Evolutionary conservation across 2,888 invertebrate species (phyloP).

Genomic region (Anorthoa munda): DNA sequence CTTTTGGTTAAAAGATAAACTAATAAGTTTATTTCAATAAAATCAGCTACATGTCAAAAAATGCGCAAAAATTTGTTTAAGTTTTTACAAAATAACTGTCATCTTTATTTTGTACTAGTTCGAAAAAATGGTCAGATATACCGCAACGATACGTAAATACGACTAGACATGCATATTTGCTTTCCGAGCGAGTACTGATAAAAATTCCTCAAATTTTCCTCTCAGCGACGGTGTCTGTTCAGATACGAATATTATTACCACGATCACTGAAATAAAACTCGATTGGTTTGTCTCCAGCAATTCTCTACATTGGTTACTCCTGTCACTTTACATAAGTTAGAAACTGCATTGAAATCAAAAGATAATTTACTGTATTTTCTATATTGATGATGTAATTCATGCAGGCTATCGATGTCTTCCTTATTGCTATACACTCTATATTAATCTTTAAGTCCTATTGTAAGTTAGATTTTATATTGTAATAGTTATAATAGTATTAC

Average conservation of each 20-base stretch:
- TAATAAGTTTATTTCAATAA: background rate
- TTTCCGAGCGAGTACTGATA: slow-evolving; percentile 14
- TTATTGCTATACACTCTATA: slow-evolving; percentile 90
- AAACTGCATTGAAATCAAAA: slow-evolving; percentile 64
- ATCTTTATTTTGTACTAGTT: background rate
- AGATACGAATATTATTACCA: slow-evolving; percentile 23
- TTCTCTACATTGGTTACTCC: slow-evolving; percentile 40
- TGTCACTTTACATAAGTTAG: slow-evolving; percentile 46
- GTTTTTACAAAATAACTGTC: background rate
- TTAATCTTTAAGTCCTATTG: slow-evolving; percentile 83
- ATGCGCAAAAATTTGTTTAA: background rate
- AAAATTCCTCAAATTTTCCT: slow-evolving; percentile 24
- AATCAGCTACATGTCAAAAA: background rate
- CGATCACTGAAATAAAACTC: slow-evolving; percentile 11
- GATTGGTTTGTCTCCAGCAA: slow-evolving; percentile 10
- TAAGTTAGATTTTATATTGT: slow-evolving; percentile 86
- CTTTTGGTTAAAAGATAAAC: background rate
- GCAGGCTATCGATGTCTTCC: slow-evolving; percentile 91
- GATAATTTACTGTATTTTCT: slow-evolving; percentile 79
- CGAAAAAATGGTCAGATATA: background rate
- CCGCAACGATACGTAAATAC: slow-evolving; percentile 7
- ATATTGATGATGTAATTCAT: slow-evolving; percentile 86
- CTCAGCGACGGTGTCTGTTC: slow-evolving; percentile 16
- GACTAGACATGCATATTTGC: slow-evolving; percentile 24
- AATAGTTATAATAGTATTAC: slow-evolving; percentile 65